phyloP scores from a whole-genome alignment of 1,140 invertebrate genomes.

The Brachionus rubens region DNA sequence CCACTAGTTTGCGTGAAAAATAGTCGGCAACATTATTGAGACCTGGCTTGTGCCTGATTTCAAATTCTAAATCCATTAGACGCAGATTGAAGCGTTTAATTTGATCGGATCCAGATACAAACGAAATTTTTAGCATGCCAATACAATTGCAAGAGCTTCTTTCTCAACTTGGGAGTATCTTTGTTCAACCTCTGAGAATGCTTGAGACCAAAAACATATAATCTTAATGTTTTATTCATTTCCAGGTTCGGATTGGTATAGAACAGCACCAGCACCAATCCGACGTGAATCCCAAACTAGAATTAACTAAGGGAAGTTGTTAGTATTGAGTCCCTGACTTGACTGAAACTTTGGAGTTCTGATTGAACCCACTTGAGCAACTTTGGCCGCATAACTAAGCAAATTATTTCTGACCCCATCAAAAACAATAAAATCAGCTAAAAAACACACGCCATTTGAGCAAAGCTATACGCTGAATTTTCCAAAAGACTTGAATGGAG shows the following conservation, averaged over 20 bases:
- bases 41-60: not conserved
- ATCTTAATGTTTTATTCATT: not conserved
- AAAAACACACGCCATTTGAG: no score
- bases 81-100: not conserved
- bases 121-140: not conserved
- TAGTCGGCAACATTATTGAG: not conserved
- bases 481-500: no score
- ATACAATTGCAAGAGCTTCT: slow-evolving; percentile 48
- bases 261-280: not conserved
- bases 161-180: slow-evolving; percentile 52
- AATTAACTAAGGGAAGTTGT: no score
- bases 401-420: no score
- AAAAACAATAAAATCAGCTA: no score
- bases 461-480: no score
- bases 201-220: not conserved
- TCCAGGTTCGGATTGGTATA: not conserved
- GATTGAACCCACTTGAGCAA: no score
- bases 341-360: no score
- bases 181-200: slow-evolving; percentile 48
- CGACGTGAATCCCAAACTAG: not conserved
- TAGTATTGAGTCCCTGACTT: no score
- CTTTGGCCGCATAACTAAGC: no score
- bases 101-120: not conserved
- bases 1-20: not conserved
- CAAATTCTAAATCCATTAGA: not conserved